Evolutionary conservation across 1,140 invertebrate genomes (phyloP).

Genomic region (Matsumurasca onukii): DNA sequence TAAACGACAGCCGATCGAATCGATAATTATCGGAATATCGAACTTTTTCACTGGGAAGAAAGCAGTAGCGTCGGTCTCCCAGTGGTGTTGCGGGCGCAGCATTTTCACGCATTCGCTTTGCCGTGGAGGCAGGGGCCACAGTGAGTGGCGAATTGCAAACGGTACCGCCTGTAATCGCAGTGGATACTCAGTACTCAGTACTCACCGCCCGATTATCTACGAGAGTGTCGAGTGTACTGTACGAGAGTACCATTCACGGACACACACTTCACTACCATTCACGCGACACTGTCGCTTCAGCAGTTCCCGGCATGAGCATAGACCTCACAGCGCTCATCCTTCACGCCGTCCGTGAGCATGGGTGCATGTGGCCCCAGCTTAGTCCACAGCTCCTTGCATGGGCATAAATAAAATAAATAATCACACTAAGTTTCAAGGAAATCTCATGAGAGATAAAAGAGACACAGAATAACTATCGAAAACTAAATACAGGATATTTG

Average conservation of each 20-base stretch:
- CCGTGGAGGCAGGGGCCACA: background rate
- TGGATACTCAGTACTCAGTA: background rate
- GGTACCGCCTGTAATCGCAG: background rate
- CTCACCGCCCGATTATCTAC: background rate
- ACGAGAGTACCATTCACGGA: too few species aligned
- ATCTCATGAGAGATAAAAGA: too few species aligned
- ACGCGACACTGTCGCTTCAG: background rate
- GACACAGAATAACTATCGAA: too few species aligned
- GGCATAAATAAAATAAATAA: too few species aligned
- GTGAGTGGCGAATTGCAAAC: conserved; percentile 1
- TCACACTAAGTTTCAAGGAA: too few species aligned
- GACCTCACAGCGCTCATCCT: background rate
- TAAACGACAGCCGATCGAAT: conserved; percentile 29
- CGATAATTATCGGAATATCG: conserved; percentile 29
- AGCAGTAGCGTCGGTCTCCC: conserved; percentile 22
- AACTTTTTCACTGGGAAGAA: conserved; percentile 31
- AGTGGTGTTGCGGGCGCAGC: background rate
- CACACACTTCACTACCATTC: background rate
- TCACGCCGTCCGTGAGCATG: background rate
- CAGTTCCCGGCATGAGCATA: too few species aligned
- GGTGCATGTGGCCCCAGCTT: background rate
- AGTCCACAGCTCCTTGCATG: too few species aligned
- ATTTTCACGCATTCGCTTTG: conserved; percentile 22
- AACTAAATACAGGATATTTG: too few species aligned
- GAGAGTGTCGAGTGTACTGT: too few species aligned